A percentile compares a stretch with the other conserved stretches of the same genome.
Conservation (phyloP, 2,888 invertebrate genomes). For the Apantesis nais region DNA sequence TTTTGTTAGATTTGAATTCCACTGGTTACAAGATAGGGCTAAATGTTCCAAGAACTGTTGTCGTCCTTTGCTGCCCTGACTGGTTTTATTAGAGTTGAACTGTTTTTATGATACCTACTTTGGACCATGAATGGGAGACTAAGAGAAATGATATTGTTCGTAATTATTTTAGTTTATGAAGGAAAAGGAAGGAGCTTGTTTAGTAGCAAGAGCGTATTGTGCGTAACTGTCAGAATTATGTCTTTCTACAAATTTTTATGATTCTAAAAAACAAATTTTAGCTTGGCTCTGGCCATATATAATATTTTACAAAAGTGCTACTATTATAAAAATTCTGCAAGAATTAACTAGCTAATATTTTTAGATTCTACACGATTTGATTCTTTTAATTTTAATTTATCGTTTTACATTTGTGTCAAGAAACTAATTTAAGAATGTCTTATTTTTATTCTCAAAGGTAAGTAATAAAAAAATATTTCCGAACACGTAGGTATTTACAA, state of each 20-base stretch:
- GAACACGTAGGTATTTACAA: too few relatives aligned
- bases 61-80: background rate
- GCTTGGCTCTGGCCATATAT: too few relatives aligned
- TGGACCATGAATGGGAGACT: background rate
- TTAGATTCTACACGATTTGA: background rate
- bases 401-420: background rate
- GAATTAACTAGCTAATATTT: background rate
- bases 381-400: background rate
- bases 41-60: background rate
- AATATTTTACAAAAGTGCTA: too few relatives aligned
- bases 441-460: background rate
- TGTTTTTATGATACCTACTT: background rate
- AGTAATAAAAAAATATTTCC: too few relatives aligned
- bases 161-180: background rate
- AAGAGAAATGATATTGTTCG: background rate
- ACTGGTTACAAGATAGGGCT: background rate
- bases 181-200: background rate
- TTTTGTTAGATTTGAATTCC: constrained; percentile 2
- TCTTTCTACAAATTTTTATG: background rate
- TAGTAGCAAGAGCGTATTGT: background rate
- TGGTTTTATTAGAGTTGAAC: background rate
- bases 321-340: too few relatives aligned
- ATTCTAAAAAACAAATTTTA: too few relatives aligned
- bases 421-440: background rate
- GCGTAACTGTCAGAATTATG: background rate